Evolutionary conservation across 2,797 vertebrate species (phyloP).

Genomic region (Pempheris klunzingeri): DNA sequence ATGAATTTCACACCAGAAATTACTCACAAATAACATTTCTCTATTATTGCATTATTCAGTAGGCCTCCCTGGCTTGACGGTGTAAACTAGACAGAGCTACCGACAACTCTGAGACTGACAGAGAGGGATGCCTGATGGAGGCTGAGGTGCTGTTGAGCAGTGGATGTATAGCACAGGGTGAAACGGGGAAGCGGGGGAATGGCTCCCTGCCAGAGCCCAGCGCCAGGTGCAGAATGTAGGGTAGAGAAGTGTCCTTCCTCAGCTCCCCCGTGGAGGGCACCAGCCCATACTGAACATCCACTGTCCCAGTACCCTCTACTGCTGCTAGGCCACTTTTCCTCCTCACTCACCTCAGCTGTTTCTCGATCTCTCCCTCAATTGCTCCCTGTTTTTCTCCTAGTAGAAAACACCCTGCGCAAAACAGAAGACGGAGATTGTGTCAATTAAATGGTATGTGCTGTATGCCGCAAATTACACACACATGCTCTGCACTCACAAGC

Average conservation of each 20-base stretch:
- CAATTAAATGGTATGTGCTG: slow-evolving; percentile 72
- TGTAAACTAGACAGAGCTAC: slow-evolving; percentile 16
- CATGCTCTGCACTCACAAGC: slow-evolving; percentile 53
- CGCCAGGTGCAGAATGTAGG: slow-evolving; percentile 74
- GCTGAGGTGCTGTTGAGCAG: slow-evolving; percentile 32
- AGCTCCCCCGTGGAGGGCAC: slow-evolving; percentile 66
- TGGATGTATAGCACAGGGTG: slow-evolving; percentile 46
- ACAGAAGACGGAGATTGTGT: slow-evolving; percentile 68
- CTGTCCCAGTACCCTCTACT: slow-evolving; percentile 66
- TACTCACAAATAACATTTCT: slow-evolving; percentile 14
- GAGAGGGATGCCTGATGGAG: slow-evolving; percentile 29
- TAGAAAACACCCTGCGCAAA: slow-evolving; percentile 55
- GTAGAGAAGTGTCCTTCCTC: slow-evolving; percentile 75
- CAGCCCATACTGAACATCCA: slow-evolving; percentile 58
- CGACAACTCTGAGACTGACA: slow-evolving; percentile 31
- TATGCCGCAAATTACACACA: slow-evolving; percentile 70
- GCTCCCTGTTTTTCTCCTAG: slow-evolving; percentile 43
- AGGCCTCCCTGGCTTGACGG: not conserved
- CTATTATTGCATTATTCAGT: slow-evolving; percentile 10
- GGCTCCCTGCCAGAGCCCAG: slow-evolving; percentile 67
- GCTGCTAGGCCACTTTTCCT: slow-evolving; percentile 48
- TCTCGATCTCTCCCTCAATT: slow-evolving; percentile 42
- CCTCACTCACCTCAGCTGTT: slow-evolving; percentile 45
- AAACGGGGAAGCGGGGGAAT: slow-evolving; percentile 44
- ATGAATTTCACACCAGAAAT: slow-evolving; percentile 21